These are phyloP conservation scores for Aporophyla nigra DNA, from an alignment of 2,888 invertebrate genomes.

Conservation along the genomic window DNA sequence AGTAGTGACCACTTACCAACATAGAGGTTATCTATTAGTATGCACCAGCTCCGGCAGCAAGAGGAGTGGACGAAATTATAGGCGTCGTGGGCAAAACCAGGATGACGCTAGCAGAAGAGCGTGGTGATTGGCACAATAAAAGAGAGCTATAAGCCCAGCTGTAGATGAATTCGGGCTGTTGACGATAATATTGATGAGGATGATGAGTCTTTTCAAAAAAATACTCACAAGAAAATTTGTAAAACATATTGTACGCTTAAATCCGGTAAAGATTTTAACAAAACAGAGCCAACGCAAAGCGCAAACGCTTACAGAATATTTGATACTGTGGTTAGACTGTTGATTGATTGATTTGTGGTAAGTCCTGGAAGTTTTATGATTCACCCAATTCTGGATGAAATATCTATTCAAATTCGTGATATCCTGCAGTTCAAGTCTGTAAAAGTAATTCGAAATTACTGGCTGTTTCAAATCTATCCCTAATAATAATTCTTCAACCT, in stretches of 20 bases:
- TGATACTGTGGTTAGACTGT: constrained; percentile 26
- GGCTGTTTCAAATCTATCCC: neutral
- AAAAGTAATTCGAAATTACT: neutral
- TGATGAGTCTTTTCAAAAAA: too few species aligned
- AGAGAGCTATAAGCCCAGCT: too few species aligned
- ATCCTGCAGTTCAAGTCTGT: neutral
- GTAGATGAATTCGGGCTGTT: too few species aligned
- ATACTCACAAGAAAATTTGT: neutral
- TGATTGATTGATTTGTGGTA: constrained; percentile 30
- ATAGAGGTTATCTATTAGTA: neutral
- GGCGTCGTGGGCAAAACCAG: too few species aligned
- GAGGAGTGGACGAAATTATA: too few species aligned
- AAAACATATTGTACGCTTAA: neutral
- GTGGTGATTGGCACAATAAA: too few species aligned
- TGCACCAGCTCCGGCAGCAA: too few species aligned
- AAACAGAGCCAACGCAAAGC: constrained; percentile 16
- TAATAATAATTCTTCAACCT: too few species aligned
- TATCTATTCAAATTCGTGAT: neutral
- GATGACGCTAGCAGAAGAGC: too few species aligned
- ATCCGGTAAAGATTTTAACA: constrained; percentile 1
- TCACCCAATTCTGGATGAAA: constrained; percentile 1
- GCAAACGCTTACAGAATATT: constrained; percentile 47
- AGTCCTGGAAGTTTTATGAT: constrained; percentile 16
- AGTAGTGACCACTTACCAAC: neutral
- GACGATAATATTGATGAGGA: too few species aligned